A percentile compares a stretch with the other conserved stretches of the same genome.
Evolutionary conservation across 1,140 invertebrate species (phyloP).

Genomic region (Adoxophyes honmai): DNA sequence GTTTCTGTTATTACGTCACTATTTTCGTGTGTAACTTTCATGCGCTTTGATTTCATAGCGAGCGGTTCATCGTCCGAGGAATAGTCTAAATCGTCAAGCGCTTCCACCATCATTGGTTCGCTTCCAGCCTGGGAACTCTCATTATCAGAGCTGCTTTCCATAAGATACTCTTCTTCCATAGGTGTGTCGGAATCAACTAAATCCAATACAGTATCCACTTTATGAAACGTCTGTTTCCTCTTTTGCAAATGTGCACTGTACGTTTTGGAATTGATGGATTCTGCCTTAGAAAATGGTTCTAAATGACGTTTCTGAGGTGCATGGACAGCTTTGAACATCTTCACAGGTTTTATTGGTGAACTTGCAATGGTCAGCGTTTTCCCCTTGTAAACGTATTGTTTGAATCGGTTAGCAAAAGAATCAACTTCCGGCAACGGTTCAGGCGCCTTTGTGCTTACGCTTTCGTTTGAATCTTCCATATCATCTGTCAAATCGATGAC

Average conservation of each 20-base stretch:
- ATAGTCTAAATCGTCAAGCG: slow-evolving; percentile 18
- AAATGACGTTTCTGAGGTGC: neutral
- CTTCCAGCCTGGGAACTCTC: slow-evolving; percentile 22
- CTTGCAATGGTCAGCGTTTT: neutral
- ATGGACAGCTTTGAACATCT: slow-evolving; percentile 15
- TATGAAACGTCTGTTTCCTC: slow-evolving; percentile 7
- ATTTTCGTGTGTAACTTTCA: slow-evolving; percentile 11
- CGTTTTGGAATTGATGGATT: neutral
- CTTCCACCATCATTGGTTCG: slow-evolving; percentile 33
- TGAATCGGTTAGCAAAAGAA: too few species aligned
- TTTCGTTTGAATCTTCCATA: neutral
- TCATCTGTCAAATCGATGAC: slow-evolving; percentile 22
- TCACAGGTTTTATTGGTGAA: slow-evolving; percentile 16
- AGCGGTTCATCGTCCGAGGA: slow-evolving; percentile 63
- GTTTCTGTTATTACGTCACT: neutral
- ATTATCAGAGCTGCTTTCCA: slow-evolving; percentile 15
- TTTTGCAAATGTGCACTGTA: neutral
- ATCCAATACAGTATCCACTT: slow-evolving; percentile 16
- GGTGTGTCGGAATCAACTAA: slow-evolving; percentile 18
- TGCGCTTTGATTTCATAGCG: slow-evolving; percentile 42
- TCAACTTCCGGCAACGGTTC: too few species aligned
- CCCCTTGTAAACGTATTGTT: neutral
- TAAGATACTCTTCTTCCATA: slow-evolving; percentile 22
- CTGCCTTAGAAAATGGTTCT: neutral
- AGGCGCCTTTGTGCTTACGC: too few species aligned